Conservation (phyloP, 2,113 vertebrate genomes). For the Rhodinocichla rosea region DNA sequence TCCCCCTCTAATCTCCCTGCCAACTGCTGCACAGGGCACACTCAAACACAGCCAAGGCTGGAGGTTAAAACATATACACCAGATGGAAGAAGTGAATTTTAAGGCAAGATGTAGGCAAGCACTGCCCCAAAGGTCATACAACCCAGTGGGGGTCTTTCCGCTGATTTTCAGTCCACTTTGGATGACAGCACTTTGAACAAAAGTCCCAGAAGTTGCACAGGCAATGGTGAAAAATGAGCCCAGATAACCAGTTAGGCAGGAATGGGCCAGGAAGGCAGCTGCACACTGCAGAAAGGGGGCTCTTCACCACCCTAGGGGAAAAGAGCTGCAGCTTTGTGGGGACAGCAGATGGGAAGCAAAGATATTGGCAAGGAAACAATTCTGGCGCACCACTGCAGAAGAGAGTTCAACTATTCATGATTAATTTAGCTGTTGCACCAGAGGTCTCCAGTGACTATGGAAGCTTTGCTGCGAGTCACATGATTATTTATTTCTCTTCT, state of each 20-base stretch:
- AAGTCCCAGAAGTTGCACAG: neutral
- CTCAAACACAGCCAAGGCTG: neutral
- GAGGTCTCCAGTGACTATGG: constrained; percentile 10
- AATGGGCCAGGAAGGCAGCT: neutral
- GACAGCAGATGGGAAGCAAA: constrained; percentile 5
- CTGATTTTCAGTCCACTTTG: neutral
- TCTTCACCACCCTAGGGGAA: neutral
- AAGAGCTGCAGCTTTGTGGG: neutral
- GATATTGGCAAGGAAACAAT: constrained; percentile 16
- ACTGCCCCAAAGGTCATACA: neutral
- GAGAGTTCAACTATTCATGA: constrained; percentile 24
- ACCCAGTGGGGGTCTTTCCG: neutral
- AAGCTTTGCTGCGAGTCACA: constrained; percentile 26
- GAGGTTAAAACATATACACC: neutral
- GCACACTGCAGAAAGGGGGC: neutral
- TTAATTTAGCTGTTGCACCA: constrained; percentile 39
- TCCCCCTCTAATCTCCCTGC: neutral
- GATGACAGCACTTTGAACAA: neutral
- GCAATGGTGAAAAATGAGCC: neutral
- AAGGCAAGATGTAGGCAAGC: neutral
- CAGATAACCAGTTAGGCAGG: neutral
- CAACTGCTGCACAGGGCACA: neutral
- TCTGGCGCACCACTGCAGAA: neutral
- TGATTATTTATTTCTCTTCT: constrained; percentile 28
- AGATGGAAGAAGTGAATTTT: neutral